Evolutionary conservation across 2,113 vertebrate genomes (phyloP).

Genomic region (Merops nubicus): DNA sequence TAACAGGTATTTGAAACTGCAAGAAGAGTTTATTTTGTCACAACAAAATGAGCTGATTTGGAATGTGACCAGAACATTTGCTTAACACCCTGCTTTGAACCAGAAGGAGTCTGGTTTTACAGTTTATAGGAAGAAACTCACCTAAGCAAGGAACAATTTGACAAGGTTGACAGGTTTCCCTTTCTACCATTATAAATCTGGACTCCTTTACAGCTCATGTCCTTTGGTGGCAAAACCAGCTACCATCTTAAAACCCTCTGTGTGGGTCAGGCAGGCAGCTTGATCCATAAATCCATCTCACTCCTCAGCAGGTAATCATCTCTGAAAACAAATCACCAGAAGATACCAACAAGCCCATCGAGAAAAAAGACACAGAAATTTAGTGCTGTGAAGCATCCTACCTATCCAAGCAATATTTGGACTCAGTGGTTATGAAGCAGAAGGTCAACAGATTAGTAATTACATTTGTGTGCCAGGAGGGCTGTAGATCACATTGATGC

Average conservation of each 20-base stretch:
- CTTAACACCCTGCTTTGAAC: slow-evolving; percentile 27
- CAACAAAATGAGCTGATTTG: slow-evolving; percentile 18
- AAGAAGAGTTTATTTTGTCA: slow-evolving; percentile 47
- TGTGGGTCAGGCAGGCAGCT: background rate
- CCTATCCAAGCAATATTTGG: background rate
- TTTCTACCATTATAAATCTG: background rate
- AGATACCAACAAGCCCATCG: background rate
- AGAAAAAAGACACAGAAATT: background rate
- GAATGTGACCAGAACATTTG: background rate
- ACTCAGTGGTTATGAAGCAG: background rate
- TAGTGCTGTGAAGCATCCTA: background rate
- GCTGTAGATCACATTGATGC: slow-evolving; percentile 7
- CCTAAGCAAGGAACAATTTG: background rate
- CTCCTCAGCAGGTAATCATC: background rate
- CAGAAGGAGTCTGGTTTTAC: background rate
- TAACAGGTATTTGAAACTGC: background rate
- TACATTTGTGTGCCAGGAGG: background rate
- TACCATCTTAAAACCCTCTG: background rate
- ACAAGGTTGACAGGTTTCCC: background rate
- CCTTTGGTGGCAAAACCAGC: background rate
- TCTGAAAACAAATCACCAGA: background rate
- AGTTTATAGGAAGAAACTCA: background rate
- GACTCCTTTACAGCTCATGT: background rate
- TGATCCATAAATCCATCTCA: background rate
- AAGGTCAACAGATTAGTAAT: slow-evolving; percentile 5